Conservation (phyloP, 2,888 invertebrate genomes). For the Spodoptera picta region DNA sequence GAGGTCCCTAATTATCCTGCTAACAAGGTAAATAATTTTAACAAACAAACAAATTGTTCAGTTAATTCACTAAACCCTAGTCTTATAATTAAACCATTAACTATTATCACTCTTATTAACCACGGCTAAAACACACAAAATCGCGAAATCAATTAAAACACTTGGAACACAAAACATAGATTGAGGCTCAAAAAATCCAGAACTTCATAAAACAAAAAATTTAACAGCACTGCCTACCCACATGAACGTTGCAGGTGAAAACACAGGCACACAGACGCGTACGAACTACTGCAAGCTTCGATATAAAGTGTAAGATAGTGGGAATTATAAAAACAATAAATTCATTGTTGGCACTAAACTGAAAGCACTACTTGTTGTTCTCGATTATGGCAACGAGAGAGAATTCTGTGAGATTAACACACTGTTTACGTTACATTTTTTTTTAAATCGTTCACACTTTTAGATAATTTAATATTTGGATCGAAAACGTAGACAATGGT, state of each 20-base stretch:
- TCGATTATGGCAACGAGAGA: slow-evolving; percentile 43
- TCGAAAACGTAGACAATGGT: too few relatives aligned
- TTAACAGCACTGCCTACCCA: slow-evolving; percentile 55
- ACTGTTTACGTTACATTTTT: too few relatives aligned
- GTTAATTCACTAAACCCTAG: too few relatives aligned
- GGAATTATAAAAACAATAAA: slow-evolving; percentile 67
- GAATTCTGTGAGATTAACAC: slow-evolving; percentile 19
- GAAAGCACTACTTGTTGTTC: slow-evolving; percentile 57
- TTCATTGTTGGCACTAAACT: slow-evolving; percentile 62
- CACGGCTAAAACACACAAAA: background rate
- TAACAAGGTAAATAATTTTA: too few relatives aligned
- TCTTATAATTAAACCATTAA: too few relatives aligned
- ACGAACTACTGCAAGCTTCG: slow-evolving; percentile 4
- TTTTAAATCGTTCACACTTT: too few relatives aligned
- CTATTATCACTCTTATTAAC: too few relatives aligned
- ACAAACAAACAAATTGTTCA: too few relatives aligned
- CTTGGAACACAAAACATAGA: background rate
- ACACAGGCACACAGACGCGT: slow-evolving; percentile 28
- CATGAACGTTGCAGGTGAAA: slow-evolving; percentile 33
- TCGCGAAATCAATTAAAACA: background rate
- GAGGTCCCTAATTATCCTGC: too few relatives aligned
- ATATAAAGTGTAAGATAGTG: slow-evolving; percentile 54
- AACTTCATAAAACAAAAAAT: slow-evolving; percentile 64
- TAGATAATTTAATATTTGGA: too few relatives aligned
- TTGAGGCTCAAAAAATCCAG: slow-evolving; percentile 57